These are phyloP conservation scores for Pygocentrus nattereri DNA, from an alignment of 2,797 vertebrate genomes.

Conservation along the genomic window DNA sequence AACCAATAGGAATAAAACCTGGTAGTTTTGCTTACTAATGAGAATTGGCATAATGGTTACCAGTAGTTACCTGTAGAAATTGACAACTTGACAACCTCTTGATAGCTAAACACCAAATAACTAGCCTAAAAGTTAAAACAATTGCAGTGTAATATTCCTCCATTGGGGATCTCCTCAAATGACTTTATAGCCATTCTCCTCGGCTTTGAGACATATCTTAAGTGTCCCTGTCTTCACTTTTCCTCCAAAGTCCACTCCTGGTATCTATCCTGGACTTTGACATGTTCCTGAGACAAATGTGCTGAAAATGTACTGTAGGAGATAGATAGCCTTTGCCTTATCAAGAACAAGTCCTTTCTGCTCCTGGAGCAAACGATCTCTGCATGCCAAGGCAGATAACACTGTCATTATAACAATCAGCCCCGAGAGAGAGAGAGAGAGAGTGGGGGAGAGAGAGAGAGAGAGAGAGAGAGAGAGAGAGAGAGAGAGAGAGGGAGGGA, in stretches of 20 bases:
- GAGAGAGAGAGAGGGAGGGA: not conserved
- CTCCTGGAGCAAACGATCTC: conserved; percentile 17
- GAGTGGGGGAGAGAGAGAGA: conserved; percentile 20
- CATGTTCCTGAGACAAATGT: not conserved
- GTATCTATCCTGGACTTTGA: conserved; percentile 58
- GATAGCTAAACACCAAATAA: not conserved
- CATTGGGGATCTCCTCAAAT: not conserved
- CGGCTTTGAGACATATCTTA: conserved; percentile 6
- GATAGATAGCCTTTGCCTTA: not conserved
- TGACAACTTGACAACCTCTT: not conserved
- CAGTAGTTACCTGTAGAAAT: no score
- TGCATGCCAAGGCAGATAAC: conserved; percentile 37
- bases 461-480: conserved; percentile 6
- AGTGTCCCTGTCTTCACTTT: conserved; percentile 29
- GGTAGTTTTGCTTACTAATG: no score
- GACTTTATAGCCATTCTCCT: not conserved
- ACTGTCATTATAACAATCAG: conserved; percentile 45
- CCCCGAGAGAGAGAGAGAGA: conserved; percentile 31
- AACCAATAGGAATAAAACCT: not conserved
- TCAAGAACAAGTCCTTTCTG: not conserved
- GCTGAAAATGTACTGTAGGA: conserved; percentile 28
- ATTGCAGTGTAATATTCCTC: not conserved
- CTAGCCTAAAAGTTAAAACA: not conserved
- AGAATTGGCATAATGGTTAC: no score
- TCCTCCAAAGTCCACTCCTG: conserved; percentile 52